phyloP scores from a whole-genome alignment of 2,113 vertebrate species.

The Mastomys coucha region DNA sequence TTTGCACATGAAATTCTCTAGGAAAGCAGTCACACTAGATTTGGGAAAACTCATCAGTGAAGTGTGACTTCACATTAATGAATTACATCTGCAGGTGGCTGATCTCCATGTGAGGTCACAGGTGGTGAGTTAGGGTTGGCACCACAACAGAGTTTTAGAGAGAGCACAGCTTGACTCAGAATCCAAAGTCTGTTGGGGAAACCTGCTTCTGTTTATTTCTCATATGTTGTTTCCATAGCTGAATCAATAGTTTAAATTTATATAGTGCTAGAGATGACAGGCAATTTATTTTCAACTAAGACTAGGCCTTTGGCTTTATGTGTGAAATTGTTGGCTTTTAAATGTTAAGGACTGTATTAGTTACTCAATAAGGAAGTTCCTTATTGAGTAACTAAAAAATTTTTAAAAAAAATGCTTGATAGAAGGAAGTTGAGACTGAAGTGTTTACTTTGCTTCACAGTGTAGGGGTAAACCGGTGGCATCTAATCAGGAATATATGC shows the following conservation, averaged over 20 bases:
- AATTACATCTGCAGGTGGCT: not conserved
- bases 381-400: no score
- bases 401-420: not conserved
- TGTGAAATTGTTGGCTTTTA: not conserved
- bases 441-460: not conserved
- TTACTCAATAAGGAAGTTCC: no score
- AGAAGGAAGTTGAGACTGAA: not conserved
- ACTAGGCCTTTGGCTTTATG: not conserved
- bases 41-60: not conserved
- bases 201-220: not conserved
- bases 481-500: not conserved
- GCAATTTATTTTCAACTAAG: not conserved
- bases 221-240: not conserved
- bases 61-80: not conserved
- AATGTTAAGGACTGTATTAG: not conserved
- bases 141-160: not conserved
- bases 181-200: not conserved
- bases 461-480: rapidly evolving
- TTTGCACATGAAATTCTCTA: not conserved
- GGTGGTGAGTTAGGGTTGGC: not conserved
- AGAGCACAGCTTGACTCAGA: not conserved
- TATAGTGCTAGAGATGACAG: not conserved
- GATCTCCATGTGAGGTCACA: not conserved
- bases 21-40: not conserved
- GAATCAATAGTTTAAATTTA: not conserved